Evolutionary conservation across 2,888 invertebrate species (phyloP).

Genomic region (Dynastes grantii): DNA sequence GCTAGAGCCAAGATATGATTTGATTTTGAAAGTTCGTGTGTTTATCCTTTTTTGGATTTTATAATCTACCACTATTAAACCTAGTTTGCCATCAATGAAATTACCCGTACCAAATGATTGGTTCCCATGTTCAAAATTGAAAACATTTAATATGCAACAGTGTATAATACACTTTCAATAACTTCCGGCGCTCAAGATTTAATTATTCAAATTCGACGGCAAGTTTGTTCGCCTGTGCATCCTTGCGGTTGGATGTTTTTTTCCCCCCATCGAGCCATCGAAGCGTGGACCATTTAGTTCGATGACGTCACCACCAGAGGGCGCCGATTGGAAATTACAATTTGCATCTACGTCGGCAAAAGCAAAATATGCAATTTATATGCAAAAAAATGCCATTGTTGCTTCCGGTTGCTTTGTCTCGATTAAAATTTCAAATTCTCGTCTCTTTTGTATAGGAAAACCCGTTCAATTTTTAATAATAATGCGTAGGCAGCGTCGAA

Average conservation of each 20-base stretch:
- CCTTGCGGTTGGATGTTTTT: neutral
- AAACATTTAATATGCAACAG: too few relatives aligned
- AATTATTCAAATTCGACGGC: too few relatives aligned
- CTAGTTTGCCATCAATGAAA: too few relatives aligned
- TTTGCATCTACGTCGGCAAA: conserved; percentile 50
- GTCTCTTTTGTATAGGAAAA: conserved; percentile 2
- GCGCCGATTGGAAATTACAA: conserved; percentile 56
- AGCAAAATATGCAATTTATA: conserved; percentile 60
- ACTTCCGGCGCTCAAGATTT: too few relatives aligned
- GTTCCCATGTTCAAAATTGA: too few relatives aligned
- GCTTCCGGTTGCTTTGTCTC: conserved; percentile 54
- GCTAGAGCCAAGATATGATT: too few relatives aligned
- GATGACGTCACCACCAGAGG: conserved; percentile 15
- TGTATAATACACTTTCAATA: too few relatives aligned
- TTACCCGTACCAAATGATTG: too few relatives aligned
- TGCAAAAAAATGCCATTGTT: conserved; percentile 57
- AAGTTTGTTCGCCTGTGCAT: too few relatives aligned
- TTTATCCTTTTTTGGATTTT: too few relatives aligned
- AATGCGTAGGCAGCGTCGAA: neutral
- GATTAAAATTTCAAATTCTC: conserved; percentile 55
- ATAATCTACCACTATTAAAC: too few relatives aligned
- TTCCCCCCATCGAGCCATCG: neutral
- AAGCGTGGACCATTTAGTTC: conserved; percentile 4
- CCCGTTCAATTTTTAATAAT: neutral
- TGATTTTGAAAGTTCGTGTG: too few relatives aligned